Base-by-base conservation (phyloP, 1,140 invertebrate species). In the Platyscapa corneri region DNA sequence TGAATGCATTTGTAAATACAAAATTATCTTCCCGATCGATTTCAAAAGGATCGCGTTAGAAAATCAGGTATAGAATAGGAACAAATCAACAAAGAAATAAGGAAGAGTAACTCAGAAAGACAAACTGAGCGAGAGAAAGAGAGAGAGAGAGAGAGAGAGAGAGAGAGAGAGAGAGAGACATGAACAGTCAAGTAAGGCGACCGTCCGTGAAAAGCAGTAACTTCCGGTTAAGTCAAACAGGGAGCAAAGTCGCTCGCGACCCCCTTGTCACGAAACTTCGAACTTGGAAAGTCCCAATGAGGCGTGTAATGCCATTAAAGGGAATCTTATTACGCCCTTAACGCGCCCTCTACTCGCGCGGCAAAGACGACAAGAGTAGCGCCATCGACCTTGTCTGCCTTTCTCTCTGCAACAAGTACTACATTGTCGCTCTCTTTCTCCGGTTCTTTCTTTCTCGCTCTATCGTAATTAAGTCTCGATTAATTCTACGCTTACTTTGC, bases 261-360 rank as follows among this genome's bases (percentile, higher is more conserved):
- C 60, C 82, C 27, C 72, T 10, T n/a, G 16, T 42, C 42, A 0
- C 3, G 39, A 53, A 84, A 83, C 82, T 87, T 83, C 23, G 34
- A 88, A 92, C 92, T 93, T 92, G 89, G 88, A 91, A 93, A 92
- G 91, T 92, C 89, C 91, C 92, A 94, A 93, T 93, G 93, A 94
- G 93, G 91, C 93, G 91, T 94, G 91, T 93, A 93, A 93, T 90
- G 91, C 92, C 90, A 93, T 93, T 93, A 93, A 92, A 93, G 92
- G 75, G 89, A 93, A 93, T 92, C 91, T 93, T 91, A 92, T 93
- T 93, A 93, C 91, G 89, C 86, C 89, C 89, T 90, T 92, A 90
- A 89, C 90, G 88, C 89, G 88, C 88, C 90, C 88, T 87, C 87
- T 84, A 83, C 84, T n/a, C 34, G 14, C 46, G 46, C 46, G 30